Percentiles rank a stretch among this genome's conserved stretches.
phyloP scores from a whole-genome alignment of 2,888 invertebrate genomes.

The Drosophila pseudotalamancana region DNA sequence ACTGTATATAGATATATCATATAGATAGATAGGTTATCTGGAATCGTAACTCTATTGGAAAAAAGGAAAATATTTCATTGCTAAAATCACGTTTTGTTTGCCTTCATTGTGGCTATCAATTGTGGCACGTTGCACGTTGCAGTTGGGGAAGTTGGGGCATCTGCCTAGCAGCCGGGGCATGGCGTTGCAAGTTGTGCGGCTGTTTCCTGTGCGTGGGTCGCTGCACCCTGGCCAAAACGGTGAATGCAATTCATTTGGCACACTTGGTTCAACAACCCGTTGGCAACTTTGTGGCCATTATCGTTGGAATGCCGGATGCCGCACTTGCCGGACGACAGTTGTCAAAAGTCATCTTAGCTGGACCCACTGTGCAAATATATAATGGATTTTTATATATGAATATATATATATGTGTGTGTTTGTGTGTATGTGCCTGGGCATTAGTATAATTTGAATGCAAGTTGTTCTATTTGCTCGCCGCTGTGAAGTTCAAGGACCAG shows the following conservation, averaged over 20 bases:
- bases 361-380: not conserved
- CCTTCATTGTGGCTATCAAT: too few species aligned
- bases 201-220: conserved; percentile 60
- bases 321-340: conserved; percentile 11
- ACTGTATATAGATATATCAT: too few species aligned
- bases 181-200: conserved; percentile 22
- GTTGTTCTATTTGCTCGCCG: conserved; percentile 18
- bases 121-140: not conserved
- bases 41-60: too few species aligned
- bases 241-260: conserved; percentile 58
- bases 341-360: conserved; percentile 20
- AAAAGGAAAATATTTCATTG: too few species aligned
- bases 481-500: conserved; percentile 59
- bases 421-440: not conserved
- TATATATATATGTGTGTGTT: not conserved
- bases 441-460: conserved; percentile 15
- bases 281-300: conserved; percentile 27
- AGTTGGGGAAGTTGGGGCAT: not conserved
- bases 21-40: too few species aligned
- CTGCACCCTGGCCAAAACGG: conserved; percentile 39
- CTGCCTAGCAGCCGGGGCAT: conserved; percentile 1
- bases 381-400: not conserved
- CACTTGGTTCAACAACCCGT: conserved; percentile 55
- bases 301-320: conserved; percentile 16
- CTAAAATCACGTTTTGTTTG: too few species aligned